These are phyloP conservation scores for Phytoseiulus persimilis DNA, from an alignment of 2,888 invertebrate species.

Conservation along the genomic window DNA sequence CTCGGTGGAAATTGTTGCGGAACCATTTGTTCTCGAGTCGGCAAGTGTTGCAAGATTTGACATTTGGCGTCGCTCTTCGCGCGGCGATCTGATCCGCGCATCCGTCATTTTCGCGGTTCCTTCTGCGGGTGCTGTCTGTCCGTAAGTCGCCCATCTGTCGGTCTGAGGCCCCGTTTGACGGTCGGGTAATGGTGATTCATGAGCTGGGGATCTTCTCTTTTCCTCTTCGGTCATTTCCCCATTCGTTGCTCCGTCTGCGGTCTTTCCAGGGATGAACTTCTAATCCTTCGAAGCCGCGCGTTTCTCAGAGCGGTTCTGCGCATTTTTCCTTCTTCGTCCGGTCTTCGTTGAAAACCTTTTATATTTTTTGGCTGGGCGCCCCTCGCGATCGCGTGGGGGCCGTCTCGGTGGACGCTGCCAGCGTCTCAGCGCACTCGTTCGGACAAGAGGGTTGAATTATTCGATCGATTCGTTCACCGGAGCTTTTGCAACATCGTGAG, in stretches of 20 bases:
- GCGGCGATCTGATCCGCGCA: not conserved
- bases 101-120: not conserved
- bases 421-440: no score
- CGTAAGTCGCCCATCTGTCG: conserved; percentile 8
- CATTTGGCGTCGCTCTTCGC: not conserved
- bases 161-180: not conserved
- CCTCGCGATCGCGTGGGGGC: not conserved
- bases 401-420: no score
- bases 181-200: conserved; percentile 36
- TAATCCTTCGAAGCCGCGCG: conserved; percentile 37
- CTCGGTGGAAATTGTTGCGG: not conserved
- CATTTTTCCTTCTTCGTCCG: conserved; percentile 18
- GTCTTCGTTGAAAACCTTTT: conserved; percentile 5
- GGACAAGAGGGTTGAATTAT: no score
- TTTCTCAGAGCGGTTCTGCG: conserved; percentile 7
- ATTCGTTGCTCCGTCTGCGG: not conserved
- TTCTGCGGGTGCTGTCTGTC: not conserved
- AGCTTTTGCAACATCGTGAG: no score
- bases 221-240: conserved; percentile 22
- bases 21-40: not conserved
- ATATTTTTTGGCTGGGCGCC: not conserved
- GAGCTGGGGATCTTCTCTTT: conserved; percentile 34
- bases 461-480: no score
- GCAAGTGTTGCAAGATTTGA: not conserved
- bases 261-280: conserved; percentile 39